phyloP scores from a whole-genome alignment of 2,888 invertebrate species.

The Pemphredon lugubris region DNA sequence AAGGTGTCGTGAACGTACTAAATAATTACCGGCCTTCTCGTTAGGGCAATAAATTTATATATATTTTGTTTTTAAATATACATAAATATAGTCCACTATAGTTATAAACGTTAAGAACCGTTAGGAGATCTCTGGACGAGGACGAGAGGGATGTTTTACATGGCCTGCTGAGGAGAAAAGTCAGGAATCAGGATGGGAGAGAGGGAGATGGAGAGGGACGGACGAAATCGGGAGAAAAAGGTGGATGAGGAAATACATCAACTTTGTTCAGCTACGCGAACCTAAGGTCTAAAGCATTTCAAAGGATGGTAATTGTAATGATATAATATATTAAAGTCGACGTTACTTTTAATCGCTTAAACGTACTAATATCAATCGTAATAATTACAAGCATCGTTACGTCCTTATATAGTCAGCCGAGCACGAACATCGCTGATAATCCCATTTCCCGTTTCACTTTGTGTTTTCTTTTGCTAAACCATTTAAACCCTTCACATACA shows the following conservation, averaged over 20 bases:
- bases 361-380: constrained; percentile 80
- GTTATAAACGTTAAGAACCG: constrained; percentile 70
- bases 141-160: constrained; percentile 41
- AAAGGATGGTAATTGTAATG: constrained; percentile 74
- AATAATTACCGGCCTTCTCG: constrained; percentile 42
- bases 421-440: constrained; percentile 74
- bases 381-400: constrained; percentile 81
- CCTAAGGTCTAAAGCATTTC: constrained; percentile 74
- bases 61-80: constrained; percentile 73
- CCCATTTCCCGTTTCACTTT: constrained; percentile 51
- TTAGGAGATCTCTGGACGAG: constrained; percentile 52
- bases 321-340: constrained; percentile 80
- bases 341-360: constrained; percentile 79
- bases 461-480: constrained; percentile 15
- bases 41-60: constrained; percentile 71
- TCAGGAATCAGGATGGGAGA: background rate
- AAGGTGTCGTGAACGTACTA: constrained; percentile 23
- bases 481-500: constrained; percentile 19
- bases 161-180: constrained; percentile 9
- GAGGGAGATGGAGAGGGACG: background rate
- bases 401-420: constrained; percentile 79
- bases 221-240: constrained; percentile 7
- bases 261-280: constrained; percentile 68
- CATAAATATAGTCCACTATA: constrained; percentile 76
- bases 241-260: constrained; percentile 43